Percentiles rank a stretch among this genome's conserved stretches.
phyloP scores from a whole-genome alignment of 2,888 invertebrate genomes.

The Piscicola geometra region DNA sequence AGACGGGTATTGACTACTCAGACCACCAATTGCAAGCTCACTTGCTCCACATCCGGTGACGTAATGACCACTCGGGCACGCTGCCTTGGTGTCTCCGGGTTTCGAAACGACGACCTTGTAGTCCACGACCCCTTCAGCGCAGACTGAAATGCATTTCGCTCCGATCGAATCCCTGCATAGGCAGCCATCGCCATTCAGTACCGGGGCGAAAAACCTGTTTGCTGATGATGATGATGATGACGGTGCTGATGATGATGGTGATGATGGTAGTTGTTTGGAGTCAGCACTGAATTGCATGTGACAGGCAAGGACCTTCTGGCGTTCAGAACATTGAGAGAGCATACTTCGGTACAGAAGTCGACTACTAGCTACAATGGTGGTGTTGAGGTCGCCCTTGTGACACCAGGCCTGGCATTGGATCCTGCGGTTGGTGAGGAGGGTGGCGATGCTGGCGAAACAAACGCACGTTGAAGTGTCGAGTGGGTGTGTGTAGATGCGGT shows the following conservation, averaged over 20 bases:
- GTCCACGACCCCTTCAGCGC: neutral
- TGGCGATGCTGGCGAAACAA: neutral
- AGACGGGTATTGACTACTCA: neutral
- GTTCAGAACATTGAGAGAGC: neutral
- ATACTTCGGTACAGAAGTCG: neutral
- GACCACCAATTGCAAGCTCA: no score
- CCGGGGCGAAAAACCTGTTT: neutral
- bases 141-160: neutral
- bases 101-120: neutral
- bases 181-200: neutral
- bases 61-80: neutral
- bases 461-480: neutral
- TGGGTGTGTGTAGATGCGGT: constrained; percentile 6
- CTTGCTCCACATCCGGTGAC: constrained; percentile 6
- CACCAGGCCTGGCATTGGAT: neutral
- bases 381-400: neutral
- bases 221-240: neutral
- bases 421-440: neutral
- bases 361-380: neutral
- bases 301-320: constrained; percentile 5
- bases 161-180: neutral
- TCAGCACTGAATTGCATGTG: neutral
- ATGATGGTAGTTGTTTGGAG: neutral
- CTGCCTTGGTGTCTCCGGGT: neutral
- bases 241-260: no score